Evolutionary conservation across 2,113 vertebrate genomes (phyloP).

Genomic region (Erythrocercus mccallii): DNA sequence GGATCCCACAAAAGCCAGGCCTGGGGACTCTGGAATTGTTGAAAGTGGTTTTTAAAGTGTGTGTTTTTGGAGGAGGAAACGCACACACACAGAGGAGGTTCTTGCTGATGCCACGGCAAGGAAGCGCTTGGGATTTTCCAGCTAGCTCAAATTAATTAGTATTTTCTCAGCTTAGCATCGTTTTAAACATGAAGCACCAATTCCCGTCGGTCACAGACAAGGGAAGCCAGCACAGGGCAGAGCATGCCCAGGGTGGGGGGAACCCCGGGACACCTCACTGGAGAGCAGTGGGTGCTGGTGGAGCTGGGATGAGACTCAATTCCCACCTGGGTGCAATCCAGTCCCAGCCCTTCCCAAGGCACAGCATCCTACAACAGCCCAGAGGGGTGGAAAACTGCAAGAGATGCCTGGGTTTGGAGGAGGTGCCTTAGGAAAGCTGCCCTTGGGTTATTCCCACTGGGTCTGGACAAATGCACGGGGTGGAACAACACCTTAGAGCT

Average conservation of each 20-base stretch:
- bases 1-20: neutral
- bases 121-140: neutral
- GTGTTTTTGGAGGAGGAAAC: neutral
- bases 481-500: accelerated
- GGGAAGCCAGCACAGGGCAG: neutral
- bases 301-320: neutral
- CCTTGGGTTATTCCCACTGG: neutral
- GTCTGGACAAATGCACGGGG: neutral
- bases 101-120: neutral
- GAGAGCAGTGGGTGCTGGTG: neutral
- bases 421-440: neutral
- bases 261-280: accelerated
- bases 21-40: neutral
- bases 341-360: neutral
- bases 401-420: neutral
- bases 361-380: neutral
- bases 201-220: neutral
- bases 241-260: neutral
- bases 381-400: neutral
- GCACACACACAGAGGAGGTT: neutral
- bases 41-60: neutral
- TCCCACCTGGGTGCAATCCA: neutral
- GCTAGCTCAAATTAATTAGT: neutral
- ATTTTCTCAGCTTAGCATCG: neutral
- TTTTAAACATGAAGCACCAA: neutral